Evolutionary conservation across 2,113 vertebrate species (phyloP), one percentile per base, ranked within the genome.

Genomic region (Sinocyclocheilus anophthalmus): DNA sequence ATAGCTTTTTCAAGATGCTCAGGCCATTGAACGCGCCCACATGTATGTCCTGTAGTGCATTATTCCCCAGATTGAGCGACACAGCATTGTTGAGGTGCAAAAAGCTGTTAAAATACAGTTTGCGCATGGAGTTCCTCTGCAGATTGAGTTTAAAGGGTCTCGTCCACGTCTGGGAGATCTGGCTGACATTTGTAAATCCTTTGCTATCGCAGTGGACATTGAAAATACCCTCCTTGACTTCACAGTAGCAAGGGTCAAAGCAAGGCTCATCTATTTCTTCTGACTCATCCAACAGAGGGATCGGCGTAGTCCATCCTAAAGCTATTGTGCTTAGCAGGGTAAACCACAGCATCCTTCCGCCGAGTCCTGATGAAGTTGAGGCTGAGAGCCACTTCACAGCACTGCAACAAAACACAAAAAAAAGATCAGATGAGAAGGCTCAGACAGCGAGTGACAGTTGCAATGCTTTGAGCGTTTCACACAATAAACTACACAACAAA

Each of bases 111-210:
- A 98, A 97, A 90, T 99, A 99, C 91, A 99, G 95, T 95, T 97
- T 98, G 94, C 98, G 96, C 97, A 99, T 98, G 45, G 97, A 98
- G 94, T 99, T 99, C 92, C 97, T 97, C 93, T 99, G 97, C 91
- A 99, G 94, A 90, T 99, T 99, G 87, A 99, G 97, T 94, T 99
- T 99, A 95, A 99, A 99, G 88, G 98, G 98, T 93, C 97, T 96
- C n/a, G 96, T 97, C 97, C 97, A 99, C 11, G 96, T 97, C 92
- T 99, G 97, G 9, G 96, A 96, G 90, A 99, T 97, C 95, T 99
- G 98, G 90, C 98, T 99, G 94, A 99, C 96, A 95, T 99, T 99
- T 97, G 98, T 99, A 99, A 99, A 99, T 98, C 98, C 98, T 93
- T 99, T 99, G 92, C 97, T 99, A 96, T 99, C 97, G 87, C 98